Percentiles rank a stretch among this genome's conserved stretches.
Conservation (phyloP, 2,113 vertebrate genomes). For the Alexandromys fortis region DNA sequence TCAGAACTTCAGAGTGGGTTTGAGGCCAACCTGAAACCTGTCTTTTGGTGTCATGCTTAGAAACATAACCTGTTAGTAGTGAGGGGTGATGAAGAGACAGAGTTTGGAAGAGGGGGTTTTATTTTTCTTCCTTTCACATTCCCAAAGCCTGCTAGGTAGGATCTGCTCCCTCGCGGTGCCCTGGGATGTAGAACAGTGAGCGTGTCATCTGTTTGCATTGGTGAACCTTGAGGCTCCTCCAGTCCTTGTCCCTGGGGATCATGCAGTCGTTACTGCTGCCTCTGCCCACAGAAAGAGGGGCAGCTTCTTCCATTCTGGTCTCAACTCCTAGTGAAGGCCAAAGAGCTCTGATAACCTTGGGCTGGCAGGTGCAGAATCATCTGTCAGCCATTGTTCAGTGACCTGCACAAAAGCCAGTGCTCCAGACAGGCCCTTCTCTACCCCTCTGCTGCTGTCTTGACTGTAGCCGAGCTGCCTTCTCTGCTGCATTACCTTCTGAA, state of each 20-base stretch:
- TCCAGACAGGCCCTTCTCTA: not conserved
- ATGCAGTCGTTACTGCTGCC: not conserved
- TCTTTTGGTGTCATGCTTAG: not conserved
- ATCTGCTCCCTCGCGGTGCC: not conserved
- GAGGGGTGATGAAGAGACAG: not conserved
- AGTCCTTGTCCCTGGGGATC: not conserved
- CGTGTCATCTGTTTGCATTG: not conserved
- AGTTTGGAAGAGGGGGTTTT: not conserved
- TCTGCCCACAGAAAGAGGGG: not conserved
- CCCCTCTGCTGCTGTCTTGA: not conserved
- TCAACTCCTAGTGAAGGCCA: not conserved
- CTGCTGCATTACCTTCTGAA: not conserved
- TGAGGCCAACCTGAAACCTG: not conserved
- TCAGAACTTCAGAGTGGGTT: not conserved
- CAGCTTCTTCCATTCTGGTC: not conserved
- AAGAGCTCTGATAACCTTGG: not conserved
- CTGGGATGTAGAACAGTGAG: not conserved
- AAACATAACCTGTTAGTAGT: not conserved
- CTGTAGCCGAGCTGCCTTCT: not conserved
- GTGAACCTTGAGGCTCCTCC: not conserved
- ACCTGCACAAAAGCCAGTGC: not conserved
- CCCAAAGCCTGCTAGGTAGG: not conserved
- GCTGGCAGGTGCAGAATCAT: not conserved
- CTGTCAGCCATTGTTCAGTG: not conserved
- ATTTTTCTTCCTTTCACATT: not conserved